Evolutionary conservation across 2,888 invertebrate genomes (phyloP).

Genomic region (Falcaria lacertinaria): DNA sequence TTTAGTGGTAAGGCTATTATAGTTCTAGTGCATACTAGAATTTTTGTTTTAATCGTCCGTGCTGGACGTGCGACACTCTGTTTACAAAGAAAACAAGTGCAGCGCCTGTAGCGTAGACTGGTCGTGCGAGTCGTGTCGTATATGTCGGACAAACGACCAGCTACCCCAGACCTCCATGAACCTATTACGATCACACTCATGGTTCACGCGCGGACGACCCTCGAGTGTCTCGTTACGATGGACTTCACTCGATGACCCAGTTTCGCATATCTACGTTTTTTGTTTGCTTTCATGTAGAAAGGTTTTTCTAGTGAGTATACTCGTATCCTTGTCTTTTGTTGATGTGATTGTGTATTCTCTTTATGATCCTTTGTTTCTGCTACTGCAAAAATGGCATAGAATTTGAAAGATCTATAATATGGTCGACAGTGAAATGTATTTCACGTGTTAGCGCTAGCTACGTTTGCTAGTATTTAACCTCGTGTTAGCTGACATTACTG

Average conservation of each 20-base stretch:
- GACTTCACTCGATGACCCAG: constrained; percentile 58
- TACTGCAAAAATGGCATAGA: background rate
- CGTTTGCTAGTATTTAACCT: too few relatives aligned
- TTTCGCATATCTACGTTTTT: constrained; percentile 51
- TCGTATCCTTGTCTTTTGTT: constrained; percentile 38
- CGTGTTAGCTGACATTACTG: too few relatives aligned
- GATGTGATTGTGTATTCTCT: constrained; percentile 40
- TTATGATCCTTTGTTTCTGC: constrained; percentile 9
- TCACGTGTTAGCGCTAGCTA: too few relatives aligned
- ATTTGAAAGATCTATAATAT: background rate
- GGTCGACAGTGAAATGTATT: too few relatives aligned
- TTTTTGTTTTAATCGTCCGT: constrained; percentile 22
- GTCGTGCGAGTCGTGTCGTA: constrained; percentile 37
- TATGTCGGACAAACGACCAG: constrained; percentile 27
- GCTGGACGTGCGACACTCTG: constrained; percentile 20
- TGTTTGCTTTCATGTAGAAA: constrained; percentile 42
- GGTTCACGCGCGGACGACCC: constrained; percentile 18
- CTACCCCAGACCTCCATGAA: constrained; percentile 8
- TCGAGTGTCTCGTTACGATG: constrained; percentile 31
- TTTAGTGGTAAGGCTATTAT: background rate
- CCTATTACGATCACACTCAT: constrained; percentile 10
- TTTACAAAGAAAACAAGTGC: constrained; percentile 40
- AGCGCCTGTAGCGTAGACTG: constrained; percentile 28
- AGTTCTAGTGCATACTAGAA: constrained; percentile 2
- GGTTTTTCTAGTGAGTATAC: constrained; percentile 34